phyloP scores from a whole-genome alignment of 2,888 invertebrate species.

The Acrobasis consociella region DNA sequence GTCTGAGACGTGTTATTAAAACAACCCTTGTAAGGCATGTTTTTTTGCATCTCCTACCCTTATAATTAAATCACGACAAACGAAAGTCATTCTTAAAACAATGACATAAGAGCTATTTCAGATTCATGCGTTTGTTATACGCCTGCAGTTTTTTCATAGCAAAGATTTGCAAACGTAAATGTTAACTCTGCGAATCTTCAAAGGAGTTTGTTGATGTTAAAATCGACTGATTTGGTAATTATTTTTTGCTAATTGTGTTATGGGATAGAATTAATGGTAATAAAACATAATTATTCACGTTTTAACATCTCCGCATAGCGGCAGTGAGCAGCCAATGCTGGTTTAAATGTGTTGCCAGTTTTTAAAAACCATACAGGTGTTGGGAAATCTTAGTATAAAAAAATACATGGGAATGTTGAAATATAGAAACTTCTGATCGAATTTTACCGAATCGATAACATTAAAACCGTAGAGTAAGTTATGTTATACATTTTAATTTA shows the following conservation, averaged over 20 bases:
- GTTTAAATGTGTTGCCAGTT: conserved; percentile 50
- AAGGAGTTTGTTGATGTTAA: background rate
- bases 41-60: background rate
- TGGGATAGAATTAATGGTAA: conserved; percentile 22
- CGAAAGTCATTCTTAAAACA: background rate
- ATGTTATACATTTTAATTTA: too few relatives aligned
- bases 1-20: conserved; percentile 1
- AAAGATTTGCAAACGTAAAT: conserved; percentile 15
- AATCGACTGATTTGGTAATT: background rate
- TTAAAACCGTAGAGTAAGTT: too few relatives aligned
- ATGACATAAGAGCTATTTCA: background rate
- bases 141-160: conserved; percentile 26
- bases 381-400: conserved; percentile 12
- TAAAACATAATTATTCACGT: conserved; percentile 24
- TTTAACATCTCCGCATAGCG: conserved; percentile 66
- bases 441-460: too few relatives aligned
- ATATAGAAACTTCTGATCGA: too few relatives aligned
- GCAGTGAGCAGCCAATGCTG: conserved; percentile 60
- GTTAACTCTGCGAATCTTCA: background rate
- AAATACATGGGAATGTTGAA: too few relatives aligned
- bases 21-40: background rate
- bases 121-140: conserved; percentile 2
- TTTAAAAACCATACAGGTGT: conserved; percentile 25
- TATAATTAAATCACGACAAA: background rate
- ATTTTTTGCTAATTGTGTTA: conserved; percentile 2